These are phyloP conservation scores for Zeuzera pyrina DNA, from an alignment of 2,888 invertebrate genomes.

Conservation along the genomic window DNA sequence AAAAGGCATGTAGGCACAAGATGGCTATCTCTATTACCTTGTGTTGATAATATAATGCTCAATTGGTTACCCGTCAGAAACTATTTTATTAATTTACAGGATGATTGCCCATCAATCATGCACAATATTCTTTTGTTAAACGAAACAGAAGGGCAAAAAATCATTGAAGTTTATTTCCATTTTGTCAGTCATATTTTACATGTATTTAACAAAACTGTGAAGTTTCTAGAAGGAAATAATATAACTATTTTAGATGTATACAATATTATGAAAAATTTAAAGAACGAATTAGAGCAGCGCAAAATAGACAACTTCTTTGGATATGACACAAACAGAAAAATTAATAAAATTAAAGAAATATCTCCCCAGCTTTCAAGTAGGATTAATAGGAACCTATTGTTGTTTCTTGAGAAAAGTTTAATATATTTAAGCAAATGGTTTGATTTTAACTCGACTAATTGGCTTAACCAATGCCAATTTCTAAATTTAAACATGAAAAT, in stretches of 20 bases:
- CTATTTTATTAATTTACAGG: constrained; percentile 18
- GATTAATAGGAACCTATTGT: constrained; percentile 7
- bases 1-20: neutral
- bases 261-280: constrained; percentile 10
- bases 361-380: no score
- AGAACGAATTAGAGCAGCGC: constrained; percentile 8
- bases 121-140: constrained; percentile 15
- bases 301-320: constrained; percentile 13
- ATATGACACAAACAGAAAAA: constrained; percentile 11
- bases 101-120: constrained; percentile 14
- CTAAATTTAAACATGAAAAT: constrained; percentile 8
- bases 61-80: constrained; percentile 2
- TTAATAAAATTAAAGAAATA: no score
- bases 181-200: neutral
- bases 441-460: constrained; percentile 11
- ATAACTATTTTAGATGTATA: constrained; percentile 13
- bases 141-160: neutral
- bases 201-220: no score
- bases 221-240: constrained; percentile 3
- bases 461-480: no score
- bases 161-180: neutral
- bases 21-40: constrained; percentile 2
- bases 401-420: constrained; percentile 12
- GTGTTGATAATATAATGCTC: neutral
- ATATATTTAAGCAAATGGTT: constrained; percentile 8